These are phyloP conservation scores for Panorpa germanica DNA, from an alignment of 2,888 invertebrate species.

Conservation along the genomic window DNA sequence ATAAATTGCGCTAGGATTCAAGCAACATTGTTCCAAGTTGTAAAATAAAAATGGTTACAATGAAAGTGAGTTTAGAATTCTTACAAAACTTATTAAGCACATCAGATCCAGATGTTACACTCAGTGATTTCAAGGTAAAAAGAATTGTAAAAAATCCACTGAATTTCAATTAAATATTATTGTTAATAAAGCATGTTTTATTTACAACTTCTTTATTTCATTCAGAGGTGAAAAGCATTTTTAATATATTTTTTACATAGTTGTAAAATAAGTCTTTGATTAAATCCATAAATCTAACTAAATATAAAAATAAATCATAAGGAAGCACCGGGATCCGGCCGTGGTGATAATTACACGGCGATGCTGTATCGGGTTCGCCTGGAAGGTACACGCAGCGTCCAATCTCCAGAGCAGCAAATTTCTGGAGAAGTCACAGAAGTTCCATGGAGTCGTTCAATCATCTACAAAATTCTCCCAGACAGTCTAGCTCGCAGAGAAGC, in stretches of 20 bases:
- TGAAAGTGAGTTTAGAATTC: constrained; percentile 31
- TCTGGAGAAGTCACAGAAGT: constrained; percentile 20
- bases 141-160: too few relatives aligned
- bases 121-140: constrained; percentile 34
- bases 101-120: constrained; percentile 32
- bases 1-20: too few relatives aligned
- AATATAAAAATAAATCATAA: too few relatives aligned
- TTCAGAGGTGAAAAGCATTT: too few relatives aligned
- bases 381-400: constrained; percentile 24
- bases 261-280: too few relatives aligned
- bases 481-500: constrained; percentile 41
- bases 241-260: too few relatives aligned
- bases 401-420: constrained; percentile 20
- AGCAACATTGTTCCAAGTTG: too few relatives aligned
- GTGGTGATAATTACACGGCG: constrained; percentile 58
- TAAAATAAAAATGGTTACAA: too few relatives aligned
- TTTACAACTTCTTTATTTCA: too few relatives aligned
- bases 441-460: constrained; percentile 44
- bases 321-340: constrained; percentile 48
- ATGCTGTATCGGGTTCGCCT: constrained; percentile 46
- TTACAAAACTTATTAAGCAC: constrained; percentile 32
- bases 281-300: too few relatives aligned
- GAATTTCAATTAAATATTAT: too few relatives aligned
- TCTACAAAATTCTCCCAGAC: constrained; percentile 52
- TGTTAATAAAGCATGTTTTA: too few relatives aligned